phyloP scores from a whole-genome alignment of 2,888 invertebrate genomes.

The Drosophila neotestacea region DNA sequence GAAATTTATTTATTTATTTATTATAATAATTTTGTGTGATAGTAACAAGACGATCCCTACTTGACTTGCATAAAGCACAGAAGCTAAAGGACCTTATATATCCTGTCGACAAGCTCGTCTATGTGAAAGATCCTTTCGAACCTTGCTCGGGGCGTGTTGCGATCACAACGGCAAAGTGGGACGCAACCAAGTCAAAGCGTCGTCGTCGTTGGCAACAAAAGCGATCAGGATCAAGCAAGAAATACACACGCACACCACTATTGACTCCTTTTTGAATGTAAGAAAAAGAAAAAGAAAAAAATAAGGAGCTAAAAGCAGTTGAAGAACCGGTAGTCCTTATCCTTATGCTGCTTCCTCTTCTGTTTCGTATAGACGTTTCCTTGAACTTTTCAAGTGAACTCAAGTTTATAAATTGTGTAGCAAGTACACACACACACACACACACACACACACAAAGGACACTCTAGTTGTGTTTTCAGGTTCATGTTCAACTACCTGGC shows the following conservation, averaged over 20 bases:
- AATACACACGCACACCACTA: constrained; percentile 37
- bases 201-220: constrained; percentile 55
- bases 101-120: background rate
- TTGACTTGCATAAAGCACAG: constrained; percentile 47
- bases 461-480: constrained; percentile 51
- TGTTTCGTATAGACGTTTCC: constrained; percentile 61
- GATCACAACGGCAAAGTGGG: constrained; percentile 67
- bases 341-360: constrained; percentile 38
- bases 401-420: constrained; percentile 80
- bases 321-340: constrained; percentile 68
- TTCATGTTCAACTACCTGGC: constrained; percentile 71
- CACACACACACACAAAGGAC: constrained; percentile 8
- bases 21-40: constrained; percentile 38
- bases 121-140: background rate
- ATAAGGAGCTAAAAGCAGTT: constrained; percentile 48
- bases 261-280: constrained; percentile 54
- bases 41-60: constrained; percentile 29
- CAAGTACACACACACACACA: constrained; percentile 62
- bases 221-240: constrained; percentile 33
- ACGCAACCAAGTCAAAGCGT: constrained; percentile 77
- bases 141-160: constrained; percentile 42
- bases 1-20: constrained; percentile 48
- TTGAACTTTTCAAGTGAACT: constrained; percentile 80
- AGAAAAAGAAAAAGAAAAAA: background rate
- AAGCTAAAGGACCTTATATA: background rate